These are phyloP conservation scores for Lycodopsis pacificus DNA, from an alignment of 2,797 vertebrate genomes.

Conservation along the genomic window DNA sequence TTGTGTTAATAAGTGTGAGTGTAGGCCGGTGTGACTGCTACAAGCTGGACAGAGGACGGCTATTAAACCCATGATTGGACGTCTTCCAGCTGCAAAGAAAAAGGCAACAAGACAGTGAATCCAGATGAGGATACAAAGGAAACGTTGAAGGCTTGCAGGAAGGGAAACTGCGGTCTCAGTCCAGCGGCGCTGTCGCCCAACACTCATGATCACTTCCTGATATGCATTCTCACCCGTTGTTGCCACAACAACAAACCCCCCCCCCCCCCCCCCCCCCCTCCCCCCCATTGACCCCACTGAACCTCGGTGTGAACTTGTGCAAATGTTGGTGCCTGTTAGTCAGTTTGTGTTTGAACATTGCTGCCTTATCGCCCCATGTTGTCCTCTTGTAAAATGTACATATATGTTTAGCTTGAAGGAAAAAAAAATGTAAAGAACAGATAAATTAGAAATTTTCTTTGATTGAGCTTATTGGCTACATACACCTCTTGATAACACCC, in stretches of 20 bases:
- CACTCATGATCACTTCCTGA: constrained; percentile 59
- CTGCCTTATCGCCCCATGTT: constrained; percentile 18
- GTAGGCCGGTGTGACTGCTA: constrained; percentile 15
- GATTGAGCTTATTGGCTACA: constrained; percentile 21
- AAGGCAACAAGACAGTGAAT: constrained; percentile 23
- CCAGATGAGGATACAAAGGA: constrained; percentile 36
- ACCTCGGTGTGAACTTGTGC: constrained; percentile 48
- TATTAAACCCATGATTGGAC: constrained; percentile 28
- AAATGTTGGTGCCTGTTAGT: background rate
- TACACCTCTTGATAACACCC: constrained; percentile 31
- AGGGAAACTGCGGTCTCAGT: constrained; percentile 46
- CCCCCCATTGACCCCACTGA: constrained; percentile 26
- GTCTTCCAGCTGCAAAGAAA: constrained; percentile 13
- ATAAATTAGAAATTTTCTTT: constrained; percentile 7
- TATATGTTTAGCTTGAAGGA: constrained; percentile 54
- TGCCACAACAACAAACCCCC: constrained; percentile 27
- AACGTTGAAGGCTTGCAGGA: constrained; percentile 36
- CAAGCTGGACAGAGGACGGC: constrained; percentile 23
- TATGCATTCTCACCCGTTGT: constrained; percentile 39
- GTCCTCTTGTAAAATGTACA: constrained; percentile 53
- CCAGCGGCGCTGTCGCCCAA: constrained; percentile 27
- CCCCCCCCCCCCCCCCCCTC: no score
- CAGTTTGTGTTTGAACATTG: constrained; percentile 19
- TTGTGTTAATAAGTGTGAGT: constrained; percentile 10
- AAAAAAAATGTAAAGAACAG: no score